Conservation (phyloP, 2,797 vertebrate species). For the Neostethus bicornis region DNA sequence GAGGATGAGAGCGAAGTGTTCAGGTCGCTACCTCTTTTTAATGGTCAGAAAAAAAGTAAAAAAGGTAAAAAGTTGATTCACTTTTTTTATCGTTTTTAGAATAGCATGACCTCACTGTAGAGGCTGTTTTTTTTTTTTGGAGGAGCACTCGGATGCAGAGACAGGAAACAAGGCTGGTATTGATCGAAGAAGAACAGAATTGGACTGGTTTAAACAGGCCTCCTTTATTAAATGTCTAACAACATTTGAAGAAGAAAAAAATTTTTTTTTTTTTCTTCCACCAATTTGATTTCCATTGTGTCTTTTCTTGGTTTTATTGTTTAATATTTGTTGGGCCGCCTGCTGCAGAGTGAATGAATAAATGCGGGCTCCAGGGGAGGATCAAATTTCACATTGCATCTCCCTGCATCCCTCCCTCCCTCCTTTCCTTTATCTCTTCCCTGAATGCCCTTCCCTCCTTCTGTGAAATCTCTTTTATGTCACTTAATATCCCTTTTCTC, state of each 20-base stretch:
- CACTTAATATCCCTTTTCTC: constrained; percentile 62
- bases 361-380: constrained; percentile 49
- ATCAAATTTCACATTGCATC: constrained; percentile 66
- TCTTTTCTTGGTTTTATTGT: constrained; percentile 36
- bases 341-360: constrained; percentile 50
- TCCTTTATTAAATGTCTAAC: constrained; percentile 34
- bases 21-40: too few species aligned
- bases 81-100: not conserved
- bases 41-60: too few species aligned
- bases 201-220: constrained; percentile 12
- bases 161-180: constrained; percentile 4
- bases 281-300: constrained; percentile 25
- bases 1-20: too few species aligned
- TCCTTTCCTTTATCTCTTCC: constrained; percentile 38
- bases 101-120: not conserved
- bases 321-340: constrained; percentile 56
- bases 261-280: constrained; percentile 27
- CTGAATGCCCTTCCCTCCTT: constrained; percentile 59
- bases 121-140: constrained; percentile 14
- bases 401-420: constrained; percentile 27
- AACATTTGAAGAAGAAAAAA: not conserved
- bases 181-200: constrained; percentile 11
- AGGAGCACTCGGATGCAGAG: constrained; percentile 25
- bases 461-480: constrained; percentile 67
- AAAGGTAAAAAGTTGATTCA: not conserved